phyloP scores from a whole-genome alignment of 2,797 vertebrate genomes.

The Chelon auratus region DNA sequence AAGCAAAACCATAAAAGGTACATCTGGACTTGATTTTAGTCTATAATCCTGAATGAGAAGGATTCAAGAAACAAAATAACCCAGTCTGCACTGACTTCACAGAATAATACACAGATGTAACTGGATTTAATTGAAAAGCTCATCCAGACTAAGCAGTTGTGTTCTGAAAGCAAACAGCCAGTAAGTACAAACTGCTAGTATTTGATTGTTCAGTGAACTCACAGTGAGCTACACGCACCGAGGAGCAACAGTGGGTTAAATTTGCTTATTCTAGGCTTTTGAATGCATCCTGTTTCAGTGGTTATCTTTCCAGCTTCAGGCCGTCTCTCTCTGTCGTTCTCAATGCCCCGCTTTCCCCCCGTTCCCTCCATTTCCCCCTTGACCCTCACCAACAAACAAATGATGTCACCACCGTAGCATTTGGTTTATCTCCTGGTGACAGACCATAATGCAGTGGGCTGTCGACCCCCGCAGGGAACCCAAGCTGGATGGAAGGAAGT shows the following conservation, averaged over 20 bases:
- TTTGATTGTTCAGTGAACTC: conserved; percentile 61
- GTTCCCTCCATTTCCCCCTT: not conserved
- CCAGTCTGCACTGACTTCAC: not conserved
- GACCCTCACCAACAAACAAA: conserved; percentile 53
- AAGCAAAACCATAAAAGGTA: no score
- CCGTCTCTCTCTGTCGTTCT: conserved; percentile 10
- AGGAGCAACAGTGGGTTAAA: conserved; percentile 19
- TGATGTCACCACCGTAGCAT: conserved; percentile 68
- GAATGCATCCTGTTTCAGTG: conserved; percentile 39
- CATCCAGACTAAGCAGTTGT: conserved; percentile 65
- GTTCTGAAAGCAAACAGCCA: conserved; percentile 70
- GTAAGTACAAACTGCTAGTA: conserved; percentile 34
- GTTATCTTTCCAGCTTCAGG: not conserved
- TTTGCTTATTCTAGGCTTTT: conserved; percentile 47
- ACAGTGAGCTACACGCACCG: conserved; percentile 42
- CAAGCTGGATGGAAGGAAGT: conserved; percentile 58
- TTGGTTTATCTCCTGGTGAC: conserved; percentile 75
- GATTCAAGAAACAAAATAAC: conserved; percentile 7
- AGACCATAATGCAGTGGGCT: conserved; percentile 58
- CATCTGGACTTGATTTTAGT: not conserved
- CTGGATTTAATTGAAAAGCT: conserved; percentile 65
- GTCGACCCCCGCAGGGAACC: conserved; percentile 55
- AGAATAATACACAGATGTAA: conserved; percentile 64
- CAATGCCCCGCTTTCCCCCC: conserved; percentile 17
- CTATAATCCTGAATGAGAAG: not conserved